These are phyloP conservation scores for Drosophila glabriapex DNA, from an alignment of 2,888 invertebrate species.

Conservation along the genomic window DNA sequence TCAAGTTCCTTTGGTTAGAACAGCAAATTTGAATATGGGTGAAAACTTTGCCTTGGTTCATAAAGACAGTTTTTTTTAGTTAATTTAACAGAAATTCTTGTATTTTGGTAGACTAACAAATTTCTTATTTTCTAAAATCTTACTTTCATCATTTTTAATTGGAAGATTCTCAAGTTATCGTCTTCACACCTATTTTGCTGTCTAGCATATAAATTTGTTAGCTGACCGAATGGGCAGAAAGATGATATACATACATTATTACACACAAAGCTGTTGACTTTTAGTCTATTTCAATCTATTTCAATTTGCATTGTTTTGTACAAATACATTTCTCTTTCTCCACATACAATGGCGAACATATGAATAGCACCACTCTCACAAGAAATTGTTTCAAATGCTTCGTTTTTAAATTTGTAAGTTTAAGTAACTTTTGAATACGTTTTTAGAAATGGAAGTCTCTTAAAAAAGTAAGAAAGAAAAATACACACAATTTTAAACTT, in stretches of 20 bases:
- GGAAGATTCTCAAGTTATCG: not conserved
- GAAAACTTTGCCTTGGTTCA: not conserved
- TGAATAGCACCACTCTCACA: not conserved
- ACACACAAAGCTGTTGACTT: not conserved
- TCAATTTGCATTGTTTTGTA: not conserved
- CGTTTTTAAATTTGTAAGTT: not conserved
- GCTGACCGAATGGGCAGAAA: not conserved
- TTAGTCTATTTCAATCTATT: not conserved
- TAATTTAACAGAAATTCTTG: not conserved
- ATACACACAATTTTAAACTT: not conserved
- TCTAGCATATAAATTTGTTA: not conserved
- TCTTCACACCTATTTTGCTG: not conserved
- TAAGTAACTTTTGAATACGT: not conserved
- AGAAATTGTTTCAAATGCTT: not conserved
- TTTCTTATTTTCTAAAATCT: too few species aligned
- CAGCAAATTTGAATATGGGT: not conserved
- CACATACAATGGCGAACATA: not conserved
- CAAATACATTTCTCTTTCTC: not conserved
- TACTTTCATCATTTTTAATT: not conserved
- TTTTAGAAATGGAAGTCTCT: not conserved
- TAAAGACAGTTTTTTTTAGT: not conserved
- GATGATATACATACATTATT: not conserved
- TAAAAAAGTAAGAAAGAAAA: not conserved
- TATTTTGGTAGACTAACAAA: not conserved
- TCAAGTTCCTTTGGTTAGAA: not conserved